Percentiles rank a stretch among this genome's conserved stretches.
Evolutionary conservation across 2,797 vertebrate species (phyloP).

Genomic region (Coilia nasus): DNA sequence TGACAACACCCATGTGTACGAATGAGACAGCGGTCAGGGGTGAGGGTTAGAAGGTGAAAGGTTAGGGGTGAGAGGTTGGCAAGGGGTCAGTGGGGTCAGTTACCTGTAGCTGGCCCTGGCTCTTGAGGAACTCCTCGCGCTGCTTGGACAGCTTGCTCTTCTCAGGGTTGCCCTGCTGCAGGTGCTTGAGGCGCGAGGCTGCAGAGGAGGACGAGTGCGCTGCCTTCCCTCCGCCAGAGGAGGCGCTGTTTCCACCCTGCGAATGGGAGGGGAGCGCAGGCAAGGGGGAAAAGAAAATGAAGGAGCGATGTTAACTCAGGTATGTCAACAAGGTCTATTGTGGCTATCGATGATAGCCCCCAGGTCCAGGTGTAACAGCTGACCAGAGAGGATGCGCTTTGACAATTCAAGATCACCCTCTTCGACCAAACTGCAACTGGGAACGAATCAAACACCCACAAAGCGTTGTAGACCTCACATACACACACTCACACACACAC

Average conservation of each 20-base stretch:
- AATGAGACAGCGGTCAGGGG: neutral
- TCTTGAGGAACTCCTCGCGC: constrained; percentile 89
- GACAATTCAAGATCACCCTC: neutral
- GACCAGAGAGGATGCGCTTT: neutral
- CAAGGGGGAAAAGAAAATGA: neutral
- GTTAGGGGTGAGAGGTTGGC: constrained; percentile 19
- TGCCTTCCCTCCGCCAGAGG: constrained; percentile 79
- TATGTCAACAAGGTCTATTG: neutral
- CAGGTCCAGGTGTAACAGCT: neutral
- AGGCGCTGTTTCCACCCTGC: constrained; percentile 76
- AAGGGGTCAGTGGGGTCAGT: neutral
- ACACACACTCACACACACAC: neutral
- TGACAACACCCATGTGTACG: neutral
- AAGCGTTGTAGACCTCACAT: neutral
- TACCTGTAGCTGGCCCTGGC: constrained; percentile 88
- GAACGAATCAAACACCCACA: neutral
- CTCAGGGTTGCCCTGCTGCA: constrained; percentile 90
- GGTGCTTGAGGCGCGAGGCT: constrained; percentile 88
- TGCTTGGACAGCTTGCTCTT: constrained; percentile 89
- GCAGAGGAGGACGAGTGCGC: constrained; percentile 80
- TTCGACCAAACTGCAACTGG: neutral
- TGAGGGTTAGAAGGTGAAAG: neutral
- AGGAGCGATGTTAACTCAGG: neutral
- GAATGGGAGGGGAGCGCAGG: neutral
- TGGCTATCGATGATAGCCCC: neutral